Evolutionary conservation across 2,113 vertebrate species (phyloP).

Genomic region (Motacilla alba): DNA sequence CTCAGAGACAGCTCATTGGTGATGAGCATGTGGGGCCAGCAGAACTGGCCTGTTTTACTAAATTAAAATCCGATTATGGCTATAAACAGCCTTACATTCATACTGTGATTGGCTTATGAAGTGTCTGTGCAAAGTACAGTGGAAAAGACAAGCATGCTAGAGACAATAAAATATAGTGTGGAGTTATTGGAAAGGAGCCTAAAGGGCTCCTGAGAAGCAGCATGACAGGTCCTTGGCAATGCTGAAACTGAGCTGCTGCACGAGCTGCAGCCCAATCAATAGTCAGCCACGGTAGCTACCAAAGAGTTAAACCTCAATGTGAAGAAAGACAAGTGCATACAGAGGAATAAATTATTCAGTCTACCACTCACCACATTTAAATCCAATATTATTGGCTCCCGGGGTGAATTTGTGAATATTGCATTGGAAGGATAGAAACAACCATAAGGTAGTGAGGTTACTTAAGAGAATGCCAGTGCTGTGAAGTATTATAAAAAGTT

Average conservation of each 20-base stretch:
- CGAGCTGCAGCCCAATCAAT: not conserved
- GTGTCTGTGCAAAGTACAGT: not conserved
- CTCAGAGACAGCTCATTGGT: not conserved
- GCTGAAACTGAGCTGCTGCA: not conserved
- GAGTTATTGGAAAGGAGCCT: not conserved
- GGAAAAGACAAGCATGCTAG: not conserved
- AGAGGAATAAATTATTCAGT: not conserved
- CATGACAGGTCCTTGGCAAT: not conserved
- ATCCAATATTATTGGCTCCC: not conserved
- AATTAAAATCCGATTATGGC: not conserved
- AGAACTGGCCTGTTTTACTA: not conserved
- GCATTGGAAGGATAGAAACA: not conserved
- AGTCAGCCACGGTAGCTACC: not conserved
- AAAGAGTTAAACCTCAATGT: not conserved
- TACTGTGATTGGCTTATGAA: not conserved
- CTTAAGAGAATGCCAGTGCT: not conserved
- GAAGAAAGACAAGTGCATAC: not conserved
- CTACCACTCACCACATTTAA: not conserved
- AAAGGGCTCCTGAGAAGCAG: not conserved
- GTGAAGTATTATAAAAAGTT: not conserved
- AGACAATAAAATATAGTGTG: not conserved
- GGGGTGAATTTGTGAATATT: not conserved
- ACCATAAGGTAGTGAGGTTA: not conserved
- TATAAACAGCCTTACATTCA: not conserved
- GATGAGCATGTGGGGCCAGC: fast-evolving